Base-by-base conservation (phyloP, 2,797 vertebrate species). In the Oceanodroma leucorhoa region DNA sequence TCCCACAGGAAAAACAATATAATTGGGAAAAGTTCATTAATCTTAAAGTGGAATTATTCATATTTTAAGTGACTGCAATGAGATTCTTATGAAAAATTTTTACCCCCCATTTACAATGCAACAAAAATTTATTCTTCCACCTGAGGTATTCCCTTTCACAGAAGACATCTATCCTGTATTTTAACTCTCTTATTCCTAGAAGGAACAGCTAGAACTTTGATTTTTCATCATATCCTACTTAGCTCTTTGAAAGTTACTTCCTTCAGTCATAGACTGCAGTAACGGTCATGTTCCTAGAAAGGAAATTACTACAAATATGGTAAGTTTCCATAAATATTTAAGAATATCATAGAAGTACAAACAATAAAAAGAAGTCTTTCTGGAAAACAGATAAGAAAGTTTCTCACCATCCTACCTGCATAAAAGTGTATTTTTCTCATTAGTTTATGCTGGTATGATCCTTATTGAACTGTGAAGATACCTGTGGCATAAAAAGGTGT, bases 51-150 rank as follows among this genome's bases (percentile, higher is more conserved):
- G 9, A 48, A 27, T 67, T 75, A n/a, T 46, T 88, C 10, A 32
- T 84, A 48, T 45, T 83, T 83, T 58, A 82, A 76, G 46, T 76
- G 2, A n/a, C 10, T 29, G 14, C 8, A 84, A 36, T 72, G 8
- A 66, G 9, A 54, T 43, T 14, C 7, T 22, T n/a, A 50, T 1
- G 8, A 45, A 55, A 16, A 20, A 0, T 1, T 8, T 61, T 57
- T 29, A 38, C 2, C 11, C 5, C 12, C 2, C 2, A 69, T 87
- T 69, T 34, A 79, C 45, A 38, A 27, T 76, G 27, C 7, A 93
- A 78, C 5, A 71, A 72, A 87, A 84, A 19, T 3, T 23, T 61
- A 51, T 83, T 89, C 6, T 90, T 50, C 34, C 15, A 22, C 24
- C 26, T 1, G 5, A 76, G 21, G 5, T 83, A 71, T 22, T 83